These are phyloP conservation scores for Aurelia aurita complex sp. Pacific DNA, from an alignment of 30 jellyfish, hydroid and myxozoan species.

Conservation along the genomic window DNA sequence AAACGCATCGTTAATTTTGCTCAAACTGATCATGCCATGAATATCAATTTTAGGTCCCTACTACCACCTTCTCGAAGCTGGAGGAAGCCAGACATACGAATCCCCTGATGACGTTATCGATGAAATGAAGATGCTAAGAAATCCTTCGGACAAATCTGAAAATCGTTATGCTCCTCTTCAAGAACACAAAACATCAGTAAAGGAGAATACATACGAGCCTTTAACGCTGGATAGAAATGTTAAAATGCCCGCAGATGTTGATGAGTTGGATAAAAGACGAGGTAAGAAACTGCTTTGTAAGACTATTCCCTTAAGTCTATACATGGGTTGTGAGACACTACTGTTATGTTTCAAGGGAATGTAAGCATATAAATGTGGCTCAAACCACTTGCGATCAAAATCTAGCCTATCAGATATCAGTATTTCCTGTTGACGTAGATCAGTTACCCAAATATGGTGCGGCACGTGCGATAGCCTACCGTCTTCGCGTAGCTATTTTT, in stretches of 20 bases:
- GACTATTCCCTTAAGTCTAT: neutral
- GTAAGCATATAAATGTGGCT: too few relatives aligned
- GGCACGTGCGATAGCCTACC: too few relatives aligned
- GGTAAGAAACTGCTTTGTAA: neutral
- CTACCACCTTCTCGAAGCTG: slow-evolving; percentile 7
- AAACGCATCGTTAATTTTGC: too few relatives aligned
- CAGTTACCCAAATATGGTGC: too few relatives aligned
- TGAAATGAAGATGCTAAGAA: neutral
- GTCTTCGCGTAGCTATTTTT: too few relatives aligned
- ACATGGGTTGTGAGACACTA: too few relatives aligned
- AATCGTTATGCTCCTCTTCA: slow-evolving; percentile 26
- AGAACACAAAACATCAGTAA: neutral
- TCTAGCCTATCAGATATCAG: too few relatives aligned
- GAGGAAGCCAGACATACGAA: slow-evolving; percentile 29
- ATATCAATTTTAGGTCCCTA: neutral
- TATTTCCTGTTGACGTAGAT: too few relatives aligned
- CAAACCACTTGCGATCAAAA: too few relatives aligned
- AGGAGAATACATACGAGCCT: slow-evolving; percentile 30
- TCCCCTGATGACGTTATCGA: slow-evolving; percentile 20
- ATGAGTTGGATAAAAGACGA: neutral
- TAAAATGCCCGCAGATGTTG: neutral
- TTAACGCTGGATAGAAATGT: slow-evolving; percentile 41
- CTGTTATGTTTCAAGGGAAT: too few relatives aligned
- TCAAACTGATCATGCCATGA: neutral
- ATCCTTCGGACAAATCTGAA: slow-evolving; percentile 29